Evolutionary conservation across 2,113 vertebrate genomes (phyloP), one percentile per base, ranked within the genome.

Genomic region (Aphyosemion australe): DNA sequence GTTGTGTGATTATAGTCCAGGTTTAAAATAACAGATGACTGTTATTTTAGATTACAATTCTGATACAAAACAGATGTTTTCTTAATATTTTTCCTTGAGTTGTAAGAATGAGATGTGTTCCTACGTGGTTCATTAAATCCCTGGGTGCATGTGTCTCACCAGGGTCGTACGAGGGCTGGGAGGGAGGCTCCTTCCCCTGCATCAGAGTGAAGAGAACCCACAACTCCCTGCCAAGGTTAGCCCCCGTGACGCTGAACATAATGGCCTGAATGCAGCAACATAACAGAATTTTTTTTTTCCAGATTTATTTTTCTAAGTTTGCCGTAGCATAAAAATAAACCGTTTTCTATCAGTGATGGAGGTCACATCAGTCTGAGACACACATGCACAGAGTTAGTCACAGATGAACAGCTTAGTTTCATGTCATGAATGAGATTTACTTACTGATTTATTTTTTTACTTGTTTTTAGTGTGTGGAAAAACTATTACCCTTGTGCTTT

Each of bases 91-190:
- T 37, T 10, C 9, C 54, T 55, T 56, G 5, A 56, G 18, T 19
- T 55, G 32, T 16, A 18, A 12, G 5, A 18, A 39, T 39, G 16
- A 6, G 21, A 51, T 58, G 8, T 8, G 21, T 15, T 46, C 10
- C 26, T 47, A 8, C 12, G 3, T 39, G 1, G 4, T 46, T 10
- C 7, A 20, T 20, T n/a, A 14, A 34, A 41, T 50, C 19, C 8
- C 26, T 26, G n/a, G n/a, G n/a, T n/a, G 12, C 51, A 4, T 65
- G 31, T 51, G 12, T 46, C 49, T 73, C 69, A 20, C n/a, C 77
- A 97, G 95, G 94, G 42, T 81, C 92, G 11, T 96, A 94, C 1
- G 94, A 95, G 62, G 94, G 93, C 37, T 94, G 94, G 56, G 92
- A 94, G 31, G 94, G 93, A 50, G 90, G 88, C 2, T 88, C 92